Conservation (phyloP, 2,888 invertebrate genomes). For the Oasisia sp. region DNA sequence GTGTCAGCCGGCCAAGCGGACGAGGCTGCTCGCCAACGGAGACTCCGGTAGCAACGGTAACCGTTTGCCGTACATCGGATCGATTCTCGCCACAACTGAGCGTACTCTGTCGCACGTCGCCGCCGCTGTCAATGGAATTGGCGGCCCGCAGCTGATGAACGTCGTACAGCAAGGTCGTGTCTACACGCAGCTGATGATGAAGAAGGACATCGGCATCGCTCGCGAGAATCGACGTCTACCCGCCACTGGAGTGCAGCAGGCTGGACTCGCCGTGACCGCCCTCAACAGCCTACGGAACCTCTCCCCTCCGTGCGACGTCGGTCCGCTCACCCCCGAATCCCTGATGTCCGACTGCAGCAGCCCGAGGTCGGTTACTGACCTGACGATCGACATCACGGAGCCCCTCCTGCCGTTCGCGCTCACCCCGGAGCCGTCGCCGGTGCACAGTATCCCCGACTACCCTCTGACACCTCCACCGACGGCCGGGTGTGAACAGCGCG, state of each 20-base stretch:
- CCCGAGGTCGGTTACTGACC: not conserved
- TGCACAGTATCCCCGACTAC: slow-evolving; percentile 19
- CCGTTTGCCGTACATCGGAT: slow-evolving; percentile 18
- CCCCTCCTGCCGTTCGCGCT: slow-evolving; percentile 31
- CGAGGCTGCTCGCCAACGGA: not conserved
- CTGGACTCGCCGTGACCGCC: slow-evolving; percentile 21
- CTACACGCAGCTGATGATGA: slow-evolving; percentile 27
- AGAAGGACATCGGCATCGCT: slow-evolving; percentile 24
- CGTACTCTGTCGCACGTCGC: not conserved
- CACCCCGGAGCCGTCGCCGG: slow-evolving; percentile 38
- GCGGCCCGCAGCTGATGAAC: slow-evolving; percentile 23
- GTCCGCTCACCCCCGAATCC: slow-evolving; percentile 34
- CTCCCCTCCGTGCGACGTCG: not conserved
- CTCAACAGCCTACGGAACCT: slow-evolving; percentile 23
- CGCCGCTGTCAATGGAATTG: slow-evolving; percentile 19
- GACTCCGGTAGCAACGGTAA: slow-evolving; percentile 17
- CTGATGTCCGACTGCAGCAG: slow-evolving; percentile 27
- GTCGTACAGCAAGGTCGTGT: slow-evolving; percentile 21
- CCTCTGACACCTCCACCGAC: not conserved
- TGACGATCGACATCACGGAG: slow-evolving; percentile 31
- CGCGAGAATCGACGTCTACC: not conserved
- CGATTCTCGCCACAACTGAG: not conserved
- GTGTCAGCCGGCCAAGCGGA: slow-evolving; percentile 34
- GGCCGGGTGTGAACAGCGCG: not conserved
- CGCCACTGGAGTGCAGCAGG: not conserved